phyloP scores from a whole-genome alignment of 2,888 invertebrate species.

The Drosophila quasianomalipes region DNA sequence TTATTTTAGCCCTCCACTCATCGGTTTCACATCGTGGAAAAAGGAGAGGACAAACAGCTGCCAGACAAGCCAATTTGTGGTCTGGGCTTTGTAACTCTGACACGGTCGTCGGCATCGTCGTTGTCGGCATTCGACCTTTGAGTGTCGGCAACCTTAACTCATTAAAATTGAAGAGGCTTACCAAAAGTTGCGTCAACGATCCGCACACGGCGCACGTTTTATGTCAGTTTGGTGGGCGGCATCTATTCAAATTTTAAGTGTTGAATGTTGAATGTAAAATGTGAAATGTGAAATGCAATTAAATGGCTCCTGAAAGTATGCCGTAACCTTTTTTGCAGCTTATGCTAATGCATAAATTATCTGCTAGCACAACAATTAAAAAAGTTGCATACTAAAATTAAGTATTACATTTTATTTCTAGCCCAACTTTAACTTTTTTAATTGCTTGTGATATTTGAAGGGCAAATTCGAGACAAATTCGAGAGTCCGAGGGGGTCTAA shows the following conservation, averaged over 20 bases:
- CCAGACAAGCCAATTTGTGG: slow-evolving; percentile 64
- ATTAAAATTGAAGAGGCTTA: slow-evolving; percentile 63
- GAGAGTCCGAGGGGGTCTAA: neutral
- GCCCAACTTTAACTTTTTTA: slow-evolving; percentile 63
- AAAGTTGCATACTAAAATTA: slow-evolving; percentile 63
- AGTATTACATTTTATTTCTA: slow-evolving; percentile 57
- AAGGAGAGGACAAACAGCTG: slow-evolving; percentile 14
- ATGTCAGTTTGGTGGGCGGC: slow-evolving; percentile 29
- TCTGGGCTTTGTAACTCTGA: slow-evolving; percentile 41
- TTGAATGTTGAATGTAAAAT: slow-evolving; percentile 41
- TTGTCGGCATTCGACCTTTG: slow-evolving; percentile 29
- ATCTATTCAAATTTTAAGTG: slow-evolving; percentile 40
- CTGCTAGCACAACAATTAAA: slow-evolving; percentile 56
- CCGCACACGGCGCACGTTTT: slow-evolving; percentile 37
- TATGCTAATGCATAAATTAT: slow-evolving; percentile 66
- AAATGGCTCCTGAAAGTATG: slow-evolving; percentile 43
- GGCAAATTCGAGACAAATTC: slow-evolving; percentile 2
- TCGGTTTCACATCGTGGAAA: slow-evolving; percentile 13
- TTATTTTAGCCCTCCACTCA: neutral
- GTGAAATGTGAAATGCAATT: slow-evolving; percentile 57
- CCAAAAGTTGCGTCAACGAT: slow-evolving; percentile 47
- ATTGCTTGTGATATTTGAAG: slow-evolving; percentile 53
- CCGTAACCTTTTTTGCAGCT: slow-evolving; percentile 42
- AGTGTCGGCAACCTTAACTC: slow-evolving; percentile 58
- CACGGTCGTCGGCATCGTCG: slow-evolving; percentile 20